Conservation (phyloP, 2,888 invertebrate genomes). For the Lacanobia oleracea region DNA sequence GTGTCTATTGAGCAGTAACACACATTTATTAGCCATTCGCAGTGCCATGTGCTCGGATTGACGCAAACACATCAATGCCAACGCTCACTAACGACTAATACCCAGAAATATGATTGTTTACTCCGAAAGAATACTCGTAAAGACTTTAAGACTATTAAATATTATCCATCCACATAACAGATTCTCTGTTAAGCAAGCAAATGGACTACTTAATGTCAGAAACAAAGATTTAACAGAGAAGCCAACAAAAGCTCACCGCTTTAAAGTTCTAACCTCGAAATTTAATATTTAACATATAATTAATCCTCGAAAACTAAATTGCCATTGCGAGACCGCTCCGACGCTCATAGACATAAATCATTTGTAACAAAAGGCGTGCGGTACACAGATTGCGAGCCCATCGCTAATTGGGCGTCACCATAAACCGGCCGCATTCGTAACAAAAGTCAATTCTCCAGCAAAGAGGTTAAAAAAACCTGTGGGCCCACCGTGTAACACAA, state of each 20-base stretch:
- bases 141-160: slow-evolving; percentile 46
- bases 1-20: slow-evolving; percentile 31
- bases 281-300: slow-evolving; percentile 71
- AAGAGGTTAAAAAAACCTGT: slow-evolving; percentile 75
- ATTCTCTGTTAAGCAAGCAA: slow-evolving; percentile 51
- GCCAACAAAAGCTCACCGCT: slow-evolving; percentile 60
- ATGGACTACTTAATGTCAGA: slow-evolving; percentile 58
- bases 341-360: slow-evolving; percentile 83
- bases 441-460: slow-evolving; percentile 77
- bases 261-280: slow-evolving; percentile 69
- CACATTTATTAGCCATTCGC: slow-evolving; percentile 46
- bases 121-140: slow-evolving; percentile 54
- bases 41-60: slow-evolving; percentile 59
- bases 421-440: slow-evolving; percentile 71
- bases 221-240: slow-evolving; percentile 59
- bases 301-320: slow-evolving; percentile 71
- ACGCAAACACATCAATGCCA: slow-evolving; percentile 63
- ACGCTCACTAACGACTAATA: slow-evolving; percentile 36
- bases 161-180: slow-evolving; percentile 36
- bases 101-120: slow-evolving; percentile 53
- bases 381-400: slow-evolving; percentile 73
- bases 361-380: slow-evolving; percentile 82
- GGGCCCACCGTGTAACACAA: slow-evolving; percentile 81
- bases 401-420: slow-evolving; percentile 81
- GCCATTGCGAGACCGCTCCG: slow-evolving; percentile 66